phyloP scores from a whole-genome alignment of 2,113 vertebrate species.

The Vireo altiloquus region DNA sequence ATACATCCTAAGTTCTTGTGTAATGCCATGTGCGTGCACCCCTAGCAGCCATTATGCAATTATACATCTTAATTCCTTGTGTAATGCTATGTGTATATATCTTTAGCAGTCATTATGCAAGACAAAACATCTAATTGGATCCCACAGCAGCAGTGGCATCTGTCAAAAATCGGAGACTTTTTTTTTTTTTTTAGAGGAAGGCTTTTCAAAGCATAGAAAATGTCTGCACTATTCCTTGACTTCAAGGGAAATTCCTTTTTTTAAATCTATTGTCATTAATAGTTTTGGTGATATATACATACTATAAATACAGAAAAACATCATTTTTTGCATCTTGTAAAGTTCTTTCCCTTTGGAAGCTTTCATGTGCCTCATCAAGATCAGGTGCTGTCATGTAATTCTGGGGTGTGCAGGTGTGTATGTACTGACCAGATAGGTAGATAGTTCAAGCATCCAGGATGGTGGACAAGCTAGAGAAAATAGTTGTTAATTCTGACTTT shows the following conservation, averaged over 20 bases:
- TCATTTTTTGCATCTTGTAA: not conserved
- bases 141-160: not conserved
- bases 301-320: not conserved
- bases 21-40: not conserved
- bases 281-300: not conserved
- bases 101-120: not conserved
- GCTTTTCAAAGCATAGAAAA: not conserved
- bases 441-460: not conserved
- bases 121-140: not conserved
- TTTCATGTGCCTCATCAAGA: not conserved
- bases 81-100: not conserved
- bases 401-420: not conserved
- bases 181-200: not conserved
- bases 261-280: not conserved
- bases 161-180: not conserved
- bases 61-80: not conserved
- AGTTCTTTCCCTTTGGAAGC: not conserved
- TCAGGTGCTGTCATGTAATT: not conserved
- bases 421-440: not conserved
- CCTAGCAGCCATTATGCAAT: not conserved
- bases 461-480: not conserved
- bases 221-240: not conserved
- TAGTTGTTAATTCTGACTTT: not conserved
- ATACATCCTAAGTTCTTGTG: not conserved
- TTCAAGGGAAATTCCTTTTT: not conserved